Evolutionary conservation across 2,113 vertebrate species (phyloP).

Genomic region (Odontophorus gujanensis): DNA sequence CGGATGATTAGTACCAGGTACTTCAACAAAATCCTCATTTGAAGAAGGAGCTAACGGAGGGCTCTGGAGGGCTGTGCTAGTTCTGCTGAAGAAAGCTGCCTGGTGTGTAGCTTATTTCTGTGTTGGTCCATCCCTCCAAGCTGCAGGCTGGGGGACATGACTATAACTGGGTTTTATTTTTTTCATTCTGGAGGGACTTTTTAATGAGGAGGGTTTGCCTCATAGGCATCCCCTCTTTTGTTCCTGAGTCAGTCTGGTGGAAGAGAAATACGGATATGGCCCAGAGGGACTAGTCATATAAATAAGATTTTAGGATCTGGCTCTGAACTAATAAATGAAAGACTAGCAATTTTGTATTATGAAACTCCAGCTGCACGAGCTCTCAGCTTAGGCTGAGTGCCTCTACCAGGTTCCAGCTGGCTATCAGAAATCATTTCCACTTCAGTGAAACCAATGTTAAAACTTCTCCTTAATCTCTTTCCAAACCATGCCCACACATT

Average conservation of each 20-base stretch:
- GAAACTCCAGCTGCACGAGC: conserved; percentile 67
- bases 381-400: conserved; percentile 51
- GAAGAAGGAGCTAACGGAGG: conserved; percentile 1
- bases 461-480: conserved; percentile 58
- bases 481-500: conserved; percentile 48
- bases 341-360: conserved; percentile 48
- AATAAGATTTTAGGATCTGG: conserved; percentile 65
- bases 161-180: conserved; percentile 40
- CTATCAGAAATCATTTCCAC: conserved; percentile 69
- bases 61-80: conserved; percentile 22
- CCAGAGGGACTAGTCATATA: conserved; percentile 65
- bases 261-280: conserved; percentile 58
- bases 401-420: conserved; percentile 68
- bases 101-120: conserved; percentile 1
- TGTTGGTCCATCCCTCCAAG: neutral
- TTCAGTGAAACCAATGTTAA: conserved; percentile 51
- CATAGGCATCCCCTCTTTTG: neutral
- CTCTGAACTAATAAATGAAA: conserved; percentile 60
- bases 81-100: conserved; percentile 37
- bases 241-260: conserved; percentile 13
- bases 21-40: conserved; percentile 11
- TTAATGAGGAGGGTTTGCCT: conserved; percentile 59
- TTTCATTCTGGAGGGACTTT: conserved; percentile 26
- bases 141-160: conserved; percentile 30
- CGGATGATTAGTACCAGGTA: conserved; percentile 24